Percentiles rank a stretch among this genome's conserved stretches.
Conservation (phyloP, 2,797 vertebrate species). For the Fistularia tabacaria region DNA sequence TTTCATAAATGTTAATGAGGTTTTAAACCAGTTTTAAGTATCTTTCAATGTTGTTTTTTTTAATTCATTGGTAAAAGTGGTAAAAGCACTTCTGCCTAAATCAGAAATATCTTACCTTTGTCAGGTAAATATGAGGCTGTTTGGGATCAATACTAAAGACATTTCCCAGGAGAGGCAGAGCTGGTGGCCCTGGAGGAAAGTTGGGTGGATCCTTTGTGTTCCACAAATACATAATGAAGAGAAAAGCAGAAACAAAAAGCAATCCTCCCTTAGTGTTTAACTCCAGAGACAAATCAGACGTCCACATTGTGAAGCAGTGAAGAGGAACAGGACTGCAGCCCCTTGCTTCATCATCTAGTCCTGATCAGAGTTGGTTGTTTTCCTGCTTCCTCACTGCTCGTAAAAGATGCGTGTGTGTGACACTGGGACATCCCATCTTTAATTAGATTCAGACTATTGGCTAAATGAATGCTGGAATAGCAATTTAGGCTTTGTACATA, state of each 20-base stretch:
- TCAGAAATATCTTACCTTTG: constrained; percentile 72
- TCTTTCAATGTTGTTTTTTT: too few species aligned
- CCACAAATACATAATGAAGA: constrained; percentile 64
- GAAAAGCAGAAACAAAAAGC: constrained; percentile 45
- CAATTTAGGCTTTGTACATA: too few species aligned
- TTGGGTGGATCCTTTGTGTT: constrained; percentile 70
- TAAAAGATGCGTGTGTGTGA: constrained; percentile 9
- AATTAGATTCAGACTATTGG: background rate
- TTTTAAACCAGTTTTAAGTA: too few species aligned
- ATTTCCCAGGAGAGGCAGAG: constrained; percentile 79
- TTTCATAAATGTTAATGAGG: too few species aligned
- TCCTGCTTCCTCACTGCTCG: constrained; percentile 37
- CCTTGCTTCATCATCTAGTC: constrained; percentile 11
- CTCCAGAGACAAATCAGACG: constrained; percentile 29
- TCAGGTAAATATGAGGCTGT: constrained; percentile 78
- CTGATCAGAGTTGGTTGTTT: constrained; percentile 20
- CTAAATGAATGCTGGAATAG: background rate
- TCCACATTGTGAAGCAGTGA: constrained; percentile 49
- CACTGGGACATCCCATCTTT: constrained; percentile 1
- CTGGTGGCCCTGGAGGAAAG: constrained; percentile 77
- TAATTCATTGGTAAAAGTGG: too few species aligned
- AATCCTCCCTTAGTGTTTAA: constrained; percentile 52
- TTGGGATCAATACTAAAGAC: constrained; percentile 74
- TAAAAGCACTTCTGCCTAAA: background rate
- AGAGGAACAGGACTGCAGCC: constrained; percentile 3